phyloP scores from a whole-genome alignment of 2,888 invertebrate genomes.

The Colletes collaris region DNA sequence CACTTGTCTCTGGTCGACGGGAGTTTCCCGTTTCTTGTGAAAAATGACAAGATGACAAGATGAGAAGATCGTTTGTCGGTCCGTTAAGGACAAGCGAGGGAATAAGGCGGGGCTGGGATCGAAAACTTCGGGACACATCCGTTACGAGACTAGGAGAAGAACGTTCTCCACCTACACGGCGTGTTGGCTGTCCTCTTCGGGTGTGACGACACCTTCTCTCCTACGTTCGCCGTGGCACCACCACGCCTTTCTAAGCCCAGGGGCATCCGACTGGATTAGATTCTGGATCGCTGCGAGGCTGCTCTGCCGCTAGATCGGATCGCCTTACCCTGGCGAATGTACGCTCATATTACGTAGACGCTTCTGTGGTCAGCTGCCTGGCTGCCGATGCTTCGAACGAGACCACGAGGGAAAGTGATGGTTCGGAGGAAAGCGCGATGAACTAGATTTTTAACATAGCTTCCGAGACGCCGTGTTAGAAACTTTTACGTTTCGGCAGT shows the following conservation, averaged over 20 bases:
- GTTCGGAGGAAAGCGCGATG: slow-evolving; percentile 27
- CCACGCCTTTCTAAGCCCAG: slow-evolving; percentile 82
- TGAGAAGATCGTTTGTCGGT: too few relatives aligned
- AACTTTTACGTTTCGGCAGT: background rate
- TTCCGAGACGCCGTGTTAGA: background rate
- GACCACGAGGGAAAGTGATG: slow-evolving; percentile 41
- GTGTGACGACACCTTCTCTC: slow-evolving; percentile 69
- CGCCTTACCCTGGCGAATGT: slow-evolving; percentile 57
- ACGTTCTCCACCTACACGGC: slow-evolving; percentile 60
- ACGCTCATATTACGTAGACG: slow-evolving; percentile 41
- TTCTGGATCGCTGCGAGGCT: slow-evolving; percentile 68
- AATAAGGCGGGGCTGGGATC: slow-evolving; percentile 44
- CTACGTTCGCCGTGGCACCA: slow-evolving; percentile 61
- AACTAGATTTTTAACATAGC: slow-evolving; percentile 35
- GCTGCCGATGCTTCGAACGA: slow-evolving; percentile 17
- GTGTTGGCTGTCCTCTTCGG: slow-evolving; percentile 45
- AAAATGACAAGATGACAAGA: too few relatives aligned
- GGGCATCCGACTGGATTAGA: slow-evolving; percentile 76
- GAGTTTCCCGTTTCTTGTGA: too few relatives aligned
- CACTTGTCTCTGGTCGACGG: too few relatives aligned
- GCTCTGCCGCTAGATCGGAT: slow-evolving; percentile 50
- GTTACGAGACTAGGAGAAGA: slow-evolving; percentile 19
- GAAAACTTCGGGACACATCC: slow-evolving; percentile 7
- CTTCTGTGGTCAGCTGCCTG: slow-evolving; percentile 27
- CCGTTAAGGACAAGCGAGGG: slow-evolving; percentile 55